Base-by-base conservation (phyloP, 2,888 invertebrate species). In the Shargacucullia verbasci region DNA sequence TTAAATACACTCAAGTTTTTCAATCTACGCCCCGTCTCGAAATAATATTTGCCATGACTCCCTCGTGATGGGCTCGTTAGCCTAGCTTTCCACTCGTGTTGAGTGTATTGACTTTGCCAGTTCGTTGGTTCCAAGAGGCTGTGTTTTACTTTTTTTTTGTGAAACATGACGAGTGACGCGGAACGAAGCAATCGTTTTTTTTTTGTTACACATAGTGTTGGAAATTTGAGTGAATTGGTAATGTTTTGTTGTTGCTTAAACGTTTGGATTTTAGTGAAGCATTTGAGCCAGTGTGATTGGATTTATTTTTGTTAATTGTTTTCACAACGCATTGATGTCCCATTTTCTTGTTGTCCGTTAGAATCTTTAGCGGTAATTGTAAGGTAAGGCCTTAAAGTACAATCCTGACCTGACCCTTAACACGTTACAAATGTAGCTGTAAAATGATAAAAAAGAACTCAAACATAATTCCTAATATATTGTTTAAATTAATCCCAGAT, bases 81-180 rank as follows among this genome's bases (percentile, higher is more conserved):
- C 78, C 76, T 71, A 73, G 80, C 82, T 79, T 76, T 79, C 75
- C 83, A 76, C 72, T 81, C 76, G 80, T 79, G 79, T 76, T 73
- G 82, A 84, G 83, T 82, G 81, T 90, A 87, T 90, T 90, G 88
- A 88, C 88, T 85, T 89, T 88, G 73, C 81, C 88, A 87, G 89
- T 89, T 90, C 89, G 89, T 89, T 89, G 89, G 79, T 82, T 82
- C 79, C 83, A 76, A 81, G 75, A 73, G 77, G 74, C 78, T 70
- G 75, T 81, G 82, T 83, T 83, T 82, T 74, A 78, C 76, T 81
- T 20, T 20, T 20, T 20, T 82, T 75, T 74, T 63, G 44, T 45
- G 70, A 59, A 62, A 59, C 57, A 66, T 65, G 47, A 58, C 73
- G 57, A 59, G 66, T 75, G 78, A 70, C 39, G 76, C 49, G 72